Base-by-base conservation (phyloP, 1,140 invertebrate genomes). In the Platorchestia sp. region DNA sequence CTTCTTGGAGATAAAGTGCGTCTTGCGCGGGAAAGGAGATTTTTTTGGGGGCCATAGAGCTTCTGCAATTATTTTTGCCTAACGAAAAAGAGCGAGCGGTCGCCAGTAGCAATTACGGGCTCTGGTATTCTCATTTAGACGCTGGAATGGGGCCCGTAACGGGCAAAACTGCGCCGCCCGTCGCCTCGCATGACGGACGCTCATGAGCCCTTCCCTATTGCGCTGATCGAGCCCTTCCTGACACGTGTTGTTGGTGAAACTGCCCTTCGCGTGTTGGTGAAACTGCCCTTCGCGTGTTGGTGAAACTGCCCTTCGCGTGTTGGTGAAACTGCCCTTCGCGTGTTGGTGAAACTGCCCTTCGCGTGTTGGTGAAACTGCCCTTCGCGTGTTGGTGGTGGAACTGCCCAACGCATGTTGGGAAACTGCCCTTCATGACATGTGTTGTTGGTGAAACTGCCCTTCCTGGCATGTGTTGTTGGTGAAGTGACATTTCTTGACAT, bases 61-160 rank as follows among this genome's bases (percentile, higher is more conserved):
- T 10, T 3, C 14, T 75, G 59, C 36, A 75, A 75, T 75, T 75
- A 75, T 75, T 75, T 75, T 75, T 75, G 59, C 59, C 27, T 75
- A 75, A 75, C 59, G 59, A 75, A 75, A 75, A 75, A 75, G 7
- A 75, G 59, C 59, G 59, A 75, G 59, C 59, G 59, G 10, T 75
- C 41, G 41, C 87, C 41, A 90, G 10, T 90, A 36, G 41, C 87
- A 90, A 90, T 90, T 90, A 90, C 87, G 41, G 87, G 5, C 87
- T 19, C 87, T 90, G 87, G 87, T 90, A 90, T 90, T 90, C 41
- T 90, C 87, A 90, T 90, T 90, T 90, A 27, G 87, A 42, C 87
- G 19, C 10, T 22, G 41, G 59, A 43, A 90, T 42, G 22, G 87
- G 3, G 5, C 41, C 87, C 44, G 87, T 90, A 90, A 90, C 10